phyloP scores from a whole-genome alignment of 2,888 invertebrate species.

The Drosophila formosana region DNA sequence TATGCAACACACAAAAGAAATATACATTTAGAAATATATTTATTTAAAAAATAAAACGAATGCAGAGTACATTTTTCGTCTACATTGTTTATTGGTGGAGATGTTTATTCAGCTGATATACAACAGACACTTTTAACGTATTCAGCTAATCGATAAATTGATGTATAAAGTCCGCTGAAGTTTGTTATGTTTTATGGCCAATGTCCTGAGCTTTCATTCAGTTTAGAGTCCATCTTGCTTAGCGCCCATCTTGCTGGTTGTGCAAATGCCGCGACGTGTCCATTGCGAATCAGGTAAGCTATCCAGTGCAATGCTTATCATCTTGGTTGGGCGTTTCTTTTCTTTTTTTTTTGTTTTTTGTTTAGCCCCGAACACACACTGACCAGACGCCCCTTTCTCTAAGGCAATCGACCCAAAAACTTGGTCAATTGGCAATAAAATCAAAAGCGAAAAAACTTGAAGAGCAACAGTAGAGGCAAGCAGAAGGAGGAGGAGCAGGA shows the following conservation, averaged over 20 bases:
- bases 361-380: constrained; percentile 8
- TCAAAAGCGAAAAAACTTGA: constrained; percentile 73
- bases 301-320: constrained; percentile 54
- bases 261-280: constrained; percentile 47
- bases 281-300: constrained; percentile 65
- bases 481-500: constrained; percentile 23
- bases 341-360: constrained; percentile 5
- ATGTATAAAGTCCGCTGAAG: constrained; percentile 24
- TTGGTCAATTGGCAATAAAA: constrained; percentile 82
- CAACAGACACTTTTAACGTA: background rate
- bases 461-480: constrained; percentile 58
- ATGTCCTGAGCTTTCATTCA: background rate
- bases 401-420: constrained; percentile 68
- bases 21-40: too few species aligned
- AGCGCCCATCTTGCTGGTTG: constrained; percentile 1
- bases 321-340: constrained; percentile 58
- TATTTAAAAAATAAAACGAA: too few species aligned
- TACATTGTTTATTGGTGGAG: too few species aligned
- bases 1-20: too few species aligned
- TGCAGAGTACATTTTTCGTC: too few species aligned
- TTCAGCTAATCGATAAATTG: constrained; percentile 42
- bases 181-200: constrained; percentile 54
- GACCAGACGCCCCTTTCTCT: constrained; percentile 4
- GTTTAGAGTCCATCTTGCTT: constrained; percentile 26
- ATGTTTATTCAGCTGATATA: too few species aligned